phyloP scores from a whole-genome alignment of 2,888 invertebrate genomes.

The Hirtodrosophila alboralis region DNA sequence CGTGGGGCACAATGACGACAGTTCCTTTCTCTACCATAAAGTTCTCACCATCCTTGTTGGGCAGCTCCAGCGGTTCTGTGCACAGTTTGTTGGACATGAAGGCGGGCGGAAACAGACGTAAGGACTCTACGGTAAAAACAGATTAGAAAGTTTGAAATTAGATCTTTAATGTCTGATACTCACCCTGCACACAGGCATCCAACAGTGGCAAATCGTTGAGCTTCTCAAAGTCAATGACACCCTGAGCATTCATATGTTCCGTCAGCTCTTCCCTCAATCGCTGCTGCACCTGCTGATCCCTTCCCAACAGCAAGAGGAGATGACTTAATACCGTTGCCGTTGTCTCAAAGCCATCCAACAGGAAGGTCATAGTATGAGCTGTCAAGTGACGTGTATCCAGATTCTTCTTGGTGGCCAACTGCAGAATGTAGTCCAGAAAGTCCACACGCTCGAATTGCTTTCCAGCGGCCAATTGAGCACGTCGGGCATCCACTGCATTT shows the following conservation, averaged over 20 bases:
- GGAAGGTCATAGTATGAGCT: conserved; percentile 81
- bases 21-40: conserved; percentile 64
- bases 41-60: conserved; percentile 69
- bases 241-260: conserved; percentile 39
- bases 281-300: conserved; percentile 66
- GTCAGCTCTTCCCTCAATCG: conserved; percentile 74
- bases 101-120: conserved; percentile 77
- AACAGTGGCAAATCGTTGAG: conserved; percentile 77
- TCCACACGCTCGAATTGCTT: conserved; percentile 73
- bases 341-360: conserved; percentile 83
- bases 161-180: too few species aligned
- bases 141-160: not conserved
- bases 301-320: conserved; percentile 73
- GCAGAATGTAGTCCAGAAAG: conserved; percentile 81
- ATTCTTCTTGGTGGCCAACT: conserved; percentile 74
- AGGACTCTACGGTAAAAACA: conserved; percentile 57
- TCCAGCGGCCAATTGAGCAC: conserved; percentile 32
- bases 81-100: conserved; percentile 70
- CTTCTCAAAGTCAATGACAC: conserved; percentile 73
- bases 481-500: conserved; percentile 69
- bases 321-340: conserved; percentile 75
- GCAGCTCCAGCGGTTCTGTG: conserved; percentile 67
- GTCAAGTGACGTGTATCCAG: conserved; percentile 62
- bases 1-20: conserved; percentile 69
- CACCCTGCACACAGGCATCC: conserved; percentile 82